phyloP scores from a whole-genome alignment of 2,797 vertebrate genomes.

The Iguana delicatissima region DNA sequence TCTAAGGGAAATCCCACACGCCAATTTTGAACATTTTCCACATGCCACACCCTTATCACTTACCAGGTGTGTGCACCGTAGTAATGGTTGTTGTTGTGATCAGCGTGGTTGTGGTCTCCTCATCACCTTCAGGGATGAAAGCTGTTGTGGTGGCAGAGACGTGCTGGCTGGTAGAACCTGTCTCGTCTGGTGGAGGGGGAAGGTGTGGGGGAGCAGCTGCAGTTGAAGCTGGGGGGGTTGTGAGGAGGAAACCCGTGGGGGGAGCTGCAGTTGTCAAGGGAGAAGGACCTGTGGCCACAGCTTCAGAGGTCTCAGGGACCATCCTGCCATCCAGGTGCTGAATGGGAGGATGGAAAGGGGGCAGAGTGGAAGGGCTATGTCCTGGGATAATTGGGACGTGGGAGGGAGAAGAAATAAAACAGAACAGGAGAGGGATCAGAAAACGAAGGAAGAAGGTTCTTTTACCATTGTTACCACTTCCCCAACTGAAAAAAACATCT shows the following conservation, averaged over 20 bases:
- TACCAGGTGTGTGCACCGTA: slow-evolving; percentile 93
- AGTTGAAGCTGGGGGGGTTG: slow-evolving; percentile 62
- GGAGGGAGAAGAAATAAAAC: slow-evolving; percentile 56
- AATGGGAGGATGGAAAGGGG: slow-evolving; percentile 84
- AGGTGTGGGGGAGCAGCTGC: slow-evolving; percentile 51
- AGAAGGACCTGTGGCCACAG: slow-evolving; percentile 68
- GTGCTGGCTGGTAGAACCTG: slow-evolving; percentile 54
- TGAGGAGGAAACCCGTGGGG: slow-evolving; percentile 56
- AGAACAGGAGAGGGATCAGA: slow-evolving; percentile 8
- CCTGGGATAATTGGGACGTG: slow-evolving; percentile 59
- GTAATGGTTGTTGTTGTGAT: slow-evolving; percentile 95
- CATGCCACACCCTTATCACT: not conserved
- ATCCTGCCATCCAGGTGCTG: slow-evolving; percentile 72
- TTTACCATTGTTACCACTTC: not conserved
- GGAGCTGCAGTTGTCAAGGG: slow-evolving; percentile 70
- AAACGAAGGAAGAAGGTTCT: not conserved
- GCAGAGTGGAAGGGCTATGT: slow-evolving; percentile 84
- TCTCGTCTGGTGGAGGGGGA: slow-evolving; percentile 12
- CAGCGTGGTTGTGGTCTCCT: slow-evolving; percentile 93
- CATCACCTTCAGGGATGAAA: slow-evolving; percentile 80
- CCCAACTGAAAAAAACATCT: too few species aligned
- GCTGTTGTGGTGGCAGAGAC: slow-evolving; percentile 72
- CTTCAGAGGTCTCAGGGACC: slow-evolving; percentile 61
- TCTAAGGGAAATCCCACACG: not conserved
- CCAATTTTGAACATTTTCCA: not conserved